phyloP scores from a whole-genome alignment of 2,888 invertebrate genomes.

The Choristoneura rosaceana region DNA sequence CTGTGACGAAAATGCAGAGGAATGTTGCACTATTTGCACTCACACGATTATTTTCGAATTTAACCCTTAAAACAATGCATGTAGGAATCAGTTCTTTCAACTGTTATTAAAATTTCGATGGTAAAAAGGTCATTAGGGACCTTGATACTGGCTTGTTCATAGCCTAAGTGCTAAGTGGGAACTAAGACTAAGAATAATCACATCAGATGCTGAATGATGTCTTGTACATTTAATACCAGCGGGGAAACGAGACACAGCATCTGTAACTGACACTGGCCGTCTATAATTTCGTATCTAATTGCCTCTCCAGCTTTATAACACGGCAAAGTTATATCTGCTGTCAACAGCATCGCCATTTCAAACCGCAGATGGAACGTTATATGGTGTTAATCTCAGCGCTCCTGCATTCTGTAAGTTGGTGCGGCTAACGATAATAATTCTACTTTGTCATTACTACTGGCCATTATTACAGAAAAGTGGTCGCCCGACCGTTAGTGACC shows the following conservation, averaged over 20 bases:
- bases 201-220: neutral
- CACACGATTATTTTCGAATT: neutral
- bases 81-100: too few relatives aligned
- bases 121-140: neutral
- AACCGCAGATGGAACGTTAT: neutral
- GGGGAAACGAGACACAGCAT: slow-evolving; percentile 31
- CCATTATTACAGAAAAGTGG: slow-evolving; percentile 52
- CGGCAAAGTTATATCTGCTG: slow-evolving; percentile 17
- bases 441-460: slow-evolving; percentile 53
- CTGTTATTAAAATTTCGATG: neutral
- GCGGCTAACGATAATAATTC: slow-evolving; percentile 48
- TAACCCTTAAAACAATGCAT: neutral
- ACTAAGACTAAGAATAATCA: slow-evolving; percentile 9
- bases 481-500: slow-evolving; percentile 56
- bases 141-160: neutral
- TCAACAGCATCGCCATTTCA: slow-evolving; percentile 3
- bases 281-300: slow-evolving; percentile 49
- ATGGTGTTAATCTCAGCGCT: slow-evolving; percentile 8
- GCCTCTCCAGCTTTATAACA: slow-evolving; percentile 40
- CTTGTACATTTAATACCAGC: slow-evolving; percentile 7
- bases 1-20: neutral
- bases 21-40: neutral
- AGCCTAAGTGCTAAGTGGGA: neutral
- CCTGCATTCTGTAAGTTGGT: slow-evolving; percentile 20
- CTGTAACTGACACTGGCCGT: slow-evolving; percentile 48